A percentile compares a stretch with the other conserved stretches of the same genome.
These are phyloP conservation scores for Pristionchus japonicus DNA, from an alignment of 2,888 invertebrate species.

Conservation along the genomic window DNA sequence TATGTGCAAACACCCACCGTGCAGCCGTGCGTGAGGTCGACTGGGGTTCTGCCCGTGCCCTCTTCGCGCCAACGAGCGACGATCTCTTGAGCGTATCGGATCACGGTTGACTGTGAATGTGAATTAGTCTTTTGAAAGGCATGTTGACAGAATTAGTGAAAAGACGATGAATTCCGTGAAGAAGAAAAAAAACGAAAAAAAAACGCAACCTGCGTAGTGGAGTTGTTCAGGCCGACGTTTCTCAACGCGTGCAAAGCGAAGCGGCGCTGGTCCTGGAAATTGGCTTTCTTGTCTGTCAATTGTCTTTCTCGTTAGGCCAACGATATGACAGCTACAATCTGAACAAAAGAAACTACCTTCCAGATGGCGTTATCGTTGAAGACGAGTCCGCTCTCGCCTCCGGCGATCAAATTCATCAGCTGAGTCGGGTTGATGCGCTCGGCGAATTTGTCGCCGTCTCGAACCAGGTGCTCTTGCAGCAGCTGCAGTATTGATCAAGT, in stretches of 20 bases:
- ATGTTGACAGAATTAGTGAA: background rate
- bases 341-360: background rate
- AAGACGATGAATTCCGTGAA: background rate
- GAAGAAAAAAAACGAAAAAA: background rate
- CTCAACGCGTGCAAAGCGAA: conserved; percentile 1
- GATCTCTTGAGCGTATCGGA: conserved; percentile 7
- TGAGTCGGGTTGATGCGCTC: background rate
- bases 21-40: background rate
- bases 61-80: background rate
- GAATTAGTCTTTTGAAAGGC: no score
- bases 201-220: background rate
- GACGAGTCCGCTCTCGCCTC: background rate
- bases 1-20: background rate
- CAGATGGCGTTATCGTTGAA: conserved; percentile 14
- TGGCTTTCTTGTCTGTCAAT: background rate
- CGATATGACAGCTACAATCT: no score
- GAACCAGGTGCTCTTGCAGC: background rate
- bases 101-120: no score
- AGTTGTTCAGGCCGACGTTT: conserved; percentile 1
- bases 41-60: background rate
- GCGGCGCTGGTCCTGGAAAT: conserved; percentile 31
- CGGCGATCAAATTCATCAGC: background rate
- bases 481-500: background rate
- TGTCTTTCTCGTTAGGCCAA: no score
- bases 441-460: background rate